phyloP scores from a whole-genome alignment of 1,140 invertebrate species.

The Rhopalosiphum padi region DNA sequence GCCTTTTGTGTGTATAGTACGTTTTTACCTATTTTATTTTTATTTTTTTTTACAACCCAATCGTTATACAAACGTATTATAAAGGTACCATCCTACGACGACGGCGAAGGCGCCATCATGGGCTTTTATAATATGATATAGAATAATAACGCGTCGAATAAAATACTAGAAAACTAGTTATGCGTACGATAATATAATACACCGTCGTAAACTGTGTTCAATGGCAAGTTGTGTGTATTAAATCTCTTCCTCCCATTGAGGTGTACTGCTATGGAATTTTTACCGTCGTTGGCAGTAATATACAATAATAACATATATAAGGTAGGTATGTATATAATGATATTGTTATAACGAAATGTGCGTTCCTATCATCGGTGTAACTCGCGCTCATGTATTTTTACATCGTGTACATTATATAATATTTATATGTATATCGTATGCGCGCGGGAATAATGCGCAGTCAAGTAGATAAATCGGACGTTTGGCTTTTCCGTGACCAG shows the following conservation, averaged over 20 bases:
- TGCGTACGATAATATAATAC: slow-evolving; percentile 5
- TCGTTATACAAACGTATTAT: slow-evolving; percentile 8
- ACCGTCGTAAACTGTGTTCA: slow-evolving; percentile 44
- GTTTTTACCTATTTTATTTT: not conserved
- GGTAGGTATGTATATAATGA: not conserved
- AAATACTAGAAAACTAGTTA: slow-evolving; percentile 45
- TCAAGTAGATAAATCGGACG: slow-evolving; percentile 13
- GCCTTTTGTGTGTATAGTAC: not conserved
- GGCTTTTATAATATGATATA: not conserved
- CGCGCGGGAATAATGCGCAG: not conserved
- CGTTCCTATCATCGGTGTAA: not conserved
- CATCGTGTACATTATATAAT: not conserved
- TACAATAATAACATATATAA: not conserved
- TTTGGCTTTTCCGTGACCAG: not conserved
- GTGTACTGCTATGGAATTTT: not conserved
- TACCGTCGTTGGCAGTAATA: not conserved
- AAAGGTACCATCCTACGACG: not conserved
- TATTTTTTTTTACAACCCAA: slow-evolving; percentile 13
- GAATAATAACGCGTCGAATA: slow-evolving; percentile 16
- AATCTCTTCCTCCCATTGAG: not conserved
- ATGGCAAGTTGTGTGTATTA: slow-evolving; percentile 13
- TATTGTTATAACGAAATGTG: not conserved
- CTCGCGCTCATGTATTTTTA: not conserved
- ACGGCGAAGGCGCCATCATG: not conserved
- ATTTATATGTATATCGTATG: not conserved